phyloP scores from a whole-genome alignment of 2,888 invertebrate genomes.

The Elysia crispata region DNA sequence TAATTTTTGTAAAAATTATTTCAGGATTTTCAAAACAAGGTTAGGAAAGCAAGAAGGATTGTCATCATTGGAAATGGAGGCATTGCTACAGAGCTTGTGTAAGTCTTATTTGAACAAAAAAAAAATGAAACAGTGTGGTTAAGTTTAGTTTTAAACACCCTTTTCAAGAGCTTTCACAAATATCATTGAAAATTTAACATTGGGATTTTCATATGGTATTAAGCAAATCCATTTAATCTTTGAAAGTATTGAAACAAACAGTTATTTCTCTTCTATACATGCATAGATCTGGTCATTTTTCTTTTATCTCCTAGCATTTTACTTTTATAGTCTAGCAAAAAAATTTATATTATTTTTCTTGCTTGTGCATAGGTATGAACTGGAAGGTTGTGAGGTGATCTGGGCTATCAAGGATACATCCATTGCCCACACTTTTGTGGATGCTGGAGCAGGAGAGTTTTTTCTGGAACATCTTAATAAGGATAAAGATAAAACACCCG shows the following conservation, averaged over 20 bases:
- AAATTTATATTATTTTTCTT: background rate
- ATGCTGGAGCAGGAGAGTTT: constrained; percentile 96
- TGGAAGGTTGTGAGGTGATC: constrained; percentile 88
- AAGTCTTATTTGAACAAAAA: constrained; percentile 55
- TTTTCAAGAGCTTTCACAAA: background rate
- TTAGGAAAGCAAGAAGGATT: constrained; percentile 85
- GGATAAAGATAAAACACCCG: constrained; percentile 57
- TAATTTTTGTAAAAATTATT: constrained; percentile 15
- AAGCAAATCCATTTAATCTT: too few species aligned
- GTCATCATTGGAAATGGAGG: constrained; percentile 97
- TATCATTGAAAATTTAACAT: too few species aligned
- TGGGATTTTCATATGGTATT: too few species aligned
- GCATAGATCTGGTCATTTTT: too few species aligned
- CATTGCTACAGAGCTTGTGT: constrained; percentile 96
- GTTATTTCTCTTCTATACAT: too few species aligned
- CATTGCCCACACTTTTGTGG: constrained; percentile 95
- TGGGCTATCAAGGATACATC: constrained; percentile 97
- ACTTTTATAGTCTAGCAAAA: too few species aligned
- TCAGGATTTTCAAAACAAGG: constrained; percentile 84
- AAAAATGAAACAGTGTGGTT: too few species aligned
- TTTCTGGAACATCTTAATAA: constrained; percentile 81
- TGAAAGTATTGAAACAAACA: too few species aligned
- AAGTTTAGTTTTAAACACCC: too few species aligned
- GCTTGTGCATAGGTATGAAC: constrained; percentile 83
- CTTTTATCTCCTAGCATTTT: too few species aligned